Conservation (phyloP, 2,888 invertebrate genomes). For the Kuschelorhynchus macadamiae region DNA sequence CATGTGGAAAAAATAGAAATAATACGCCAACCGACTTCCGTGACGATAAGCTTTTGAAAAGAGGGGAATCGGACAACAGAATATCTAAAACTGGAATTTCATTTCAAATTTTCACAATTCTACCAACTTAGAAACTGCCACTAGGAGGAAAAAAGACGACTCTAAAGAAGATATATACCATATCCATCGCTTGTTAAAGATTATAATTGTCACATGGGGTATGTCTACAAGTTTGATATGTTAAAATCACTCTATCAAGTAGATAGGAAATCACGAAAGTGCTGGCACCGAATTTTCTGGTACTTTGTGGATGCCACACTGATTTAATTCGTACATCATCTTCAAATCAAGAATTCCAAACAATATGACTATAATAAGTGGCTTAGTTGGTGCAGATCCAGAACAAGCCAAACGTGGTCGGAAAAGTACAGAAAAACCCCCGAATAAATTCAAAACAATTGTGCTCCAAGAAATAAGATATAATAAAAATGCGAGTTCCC, state of each 20-base stretch:
- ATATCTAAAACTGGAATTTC: constrained; percentile 25
- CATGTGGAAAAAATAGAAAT: too few species aligned
- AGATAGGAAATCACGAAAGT: constrained; percentile 58
- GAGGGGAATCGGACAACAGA: constrained; percentile 48
- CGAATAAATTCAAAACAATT: too few species aligned
- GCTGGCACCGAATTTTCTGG: constrained; percentile 54
- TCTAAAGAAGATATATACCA: constrained; percentile 36
- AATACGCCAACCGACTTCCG: too few species aligned
- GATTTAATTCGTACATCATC: too few species aligned
- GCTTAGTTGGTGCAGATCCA: too few species aligned
- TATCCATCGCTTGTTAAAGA: constrained; percentile 55
- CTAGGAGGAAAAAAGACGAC: constrained; percentile 53
- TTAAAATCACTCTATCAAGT: constrained; percentile 56
- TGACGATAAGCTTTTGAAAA: constrained; percentile 7
- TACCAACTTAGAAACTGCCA: not conserved
- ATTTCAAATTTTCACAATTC: not conserved
- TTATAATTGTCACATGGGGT: constrained; percentile 59
- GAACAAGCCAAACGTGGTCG: too few species aligned
- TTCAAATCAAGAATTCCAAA: too few species aligned
- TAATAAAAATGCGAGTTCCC: too few species aligned
- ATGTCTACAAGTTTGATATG: constrained; percentile 59
- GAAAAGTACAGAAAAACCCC: too few species aligned
- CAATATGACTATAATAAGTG: too few species aligned
- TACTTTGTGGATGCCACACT: constrained; percentile 54
- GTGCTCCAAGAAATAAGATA: too few species aligned